Conservation (phyloP, 2,888 invertebrate genomes). For the Noctua comes region DNA sequence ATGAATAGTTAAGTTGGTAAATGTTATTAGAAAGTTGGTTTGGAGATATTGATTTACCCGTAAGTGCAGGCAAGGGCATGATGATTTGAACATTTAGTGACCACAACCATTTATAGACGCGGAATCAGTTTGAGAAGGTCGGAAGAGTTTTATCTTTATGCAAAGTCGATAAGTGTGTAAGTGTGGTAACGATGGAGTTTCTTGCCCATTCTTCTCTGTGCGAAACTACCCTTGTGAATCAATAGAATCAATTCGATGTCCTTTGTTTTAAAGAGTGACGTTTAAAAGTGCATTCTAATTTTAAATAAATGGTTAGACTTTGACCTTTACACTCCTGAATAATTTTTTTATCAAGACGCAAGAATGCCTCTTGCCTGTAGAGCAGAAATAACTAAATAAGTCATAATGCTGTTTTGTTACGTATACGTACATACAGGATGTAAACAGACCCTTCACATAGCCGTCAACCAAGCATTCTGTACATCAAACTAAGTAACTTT, state of each 20-base stretch:
- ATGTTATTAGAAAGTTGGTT: slow-evolving; percentile 55
- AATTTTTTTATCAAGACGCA: neutral
- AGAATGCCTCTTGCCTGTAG: neutral
- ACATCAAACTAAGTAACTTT: too few relatives aligned
- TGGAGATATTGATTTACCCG: neutral
- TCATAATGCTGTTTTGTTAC: neutral
- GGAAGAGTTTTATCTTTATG: neutral
- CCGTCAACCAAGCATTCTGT: too few relatives aligned
- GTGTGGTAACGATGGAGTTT: neutral
- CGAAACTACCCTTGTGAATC: too few relatives aligned
- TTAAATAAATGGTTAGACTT: neutral
- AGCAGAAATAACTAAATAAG: neutral
- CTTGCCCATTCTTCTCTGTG: neutral
- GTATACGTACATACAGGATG: too few relatives aligned
- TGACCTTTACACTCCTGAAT: neutral
- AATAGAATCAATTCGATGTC: too few relatives aligned
- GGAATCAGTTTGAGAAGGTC: neutral
- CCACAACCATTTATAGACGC: neutral
- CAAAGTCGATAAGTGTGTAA: neutral
- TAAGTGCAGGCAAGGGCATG: neutral
- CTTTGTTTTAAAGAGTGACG: too few relatives aligned
- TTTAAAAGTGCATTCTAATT: too few relatives aligned
- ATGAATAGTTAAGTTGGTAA: slow-evolving; percentile 43
- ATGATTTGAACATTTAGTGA: neutral
- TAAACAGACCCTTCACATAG: too few relatives aligned